phyloP scores from a whole-genome alignment of 2,797 vertebrate species.

The Artibeus jamaicensis region DNA sequence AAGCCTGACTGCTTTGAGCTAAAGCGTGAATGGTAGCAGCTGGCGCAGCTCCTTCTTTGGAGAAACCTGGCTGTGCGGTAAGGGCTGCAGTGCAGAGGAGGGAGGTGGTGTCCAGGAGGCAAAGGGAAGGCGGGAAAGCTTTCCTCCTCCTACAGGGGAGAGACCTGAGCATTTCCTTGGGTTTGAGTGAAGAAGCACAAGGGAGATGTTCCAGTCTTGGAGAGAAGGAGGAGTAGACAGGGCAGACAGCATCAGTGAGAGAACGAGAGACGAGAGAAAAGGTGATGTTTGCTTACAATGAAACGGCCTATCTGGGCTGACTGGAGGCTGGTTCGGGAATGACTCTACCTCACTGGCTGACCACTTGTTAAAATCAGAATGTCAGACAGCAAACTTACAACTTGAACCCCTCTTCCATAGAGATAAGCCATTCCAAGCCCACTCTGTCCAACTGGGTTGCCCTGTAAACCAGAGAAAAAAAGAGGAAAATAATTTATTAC shows the following conservation, averaged over 20 bases:
- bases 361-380: not conserved
- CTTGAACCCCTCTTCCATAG: constrained; percentile 95
- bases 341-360: not conserved
- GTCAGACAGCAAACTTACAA: constrained; percentile 86
- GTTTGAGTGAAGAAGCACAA: not conserved
- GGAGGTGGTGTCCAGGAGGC: not conserved
- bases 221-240: not conserved
- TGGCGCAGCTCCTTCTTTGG: not conserved
- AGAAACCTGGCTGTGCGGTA: not conserved
- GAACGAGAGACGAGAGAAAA: not conserved
- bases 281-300: not conserved
- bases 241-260: not conserved
- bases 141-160: not conserved
- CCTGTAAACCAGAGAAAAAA: constrained; percentile 84
- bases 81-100: not conserved
- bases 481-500: constrained; percentile 7
- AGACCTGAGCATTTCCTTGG: not conserved
- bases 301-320: not conserved
- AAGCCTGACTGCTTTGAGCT: not conserved
- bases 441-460: constrained; percentile 98
- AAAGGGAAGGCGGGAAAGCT: not conserved
- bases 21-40: not conserved
- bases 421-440: constrained; percentile 98
- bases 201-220: not conserved
- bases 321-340: not conserved